Base-by-base conservation (phyloP, 2,888 invertebrate species). In the Melinaea menophilus region DNA sequence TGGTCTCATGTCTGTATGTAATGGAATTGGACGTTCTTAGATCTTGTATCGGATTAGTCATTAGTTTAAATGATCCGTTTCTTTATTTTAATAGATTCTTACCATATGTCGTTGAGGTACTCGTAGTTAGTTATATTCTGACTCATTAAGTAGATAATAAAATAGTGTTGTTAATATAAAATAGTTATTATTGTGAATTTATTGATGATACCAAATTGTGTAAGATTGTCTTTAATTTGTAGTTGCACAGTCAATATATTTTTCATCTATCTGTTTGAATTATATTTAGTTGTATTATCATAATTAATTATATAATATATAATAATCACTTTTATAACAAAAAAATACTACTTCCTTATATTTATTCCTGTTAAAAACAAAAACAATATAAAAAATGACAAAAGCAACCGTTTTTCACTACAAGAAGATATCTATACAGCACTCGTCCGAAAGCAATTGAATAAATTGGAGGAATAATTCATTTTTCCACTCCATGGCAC, bases 381-480 rank as follows among this genome's bases (percentile, higher is more conserved):
- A 22, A 22, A 22, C 22, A 22, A 22, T 22, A 22, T 22, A 22
- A 22, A 22, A 22, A 22, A 22, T 22, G 22, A 22, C 22, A 22
- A 22, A 22, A 22, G 22, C 22, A 22, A 22, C 22, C 22, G 22
- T 22, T 22, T 46, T n/a, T 46, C 9, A n/a, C n/a, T 46, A 46
- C n/a, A 48, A 48, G 3, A 2, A 48, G 37, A 59, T 41, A 48
- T 59, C 59, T 37, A 12, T 54, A 41, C 3, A 54, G 22, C 11
- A 22, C 64, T 72, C 73, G 71, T 69, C 70, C 66, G 64, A 64
- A 70, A 67, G 62, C 76, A 77, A 78, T 80, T 80, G 74, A 78
- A 78, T 81, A 84, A 85, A 86, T 86, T 85, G 84, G 80, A 80
- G 79, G 82, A 22, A 86, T 86, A 84, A 86, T 85, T 85, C 81